Conservation (phyloP, 2,888 invertebrate genomes). For the Drosophila nigricruria region DNA sequence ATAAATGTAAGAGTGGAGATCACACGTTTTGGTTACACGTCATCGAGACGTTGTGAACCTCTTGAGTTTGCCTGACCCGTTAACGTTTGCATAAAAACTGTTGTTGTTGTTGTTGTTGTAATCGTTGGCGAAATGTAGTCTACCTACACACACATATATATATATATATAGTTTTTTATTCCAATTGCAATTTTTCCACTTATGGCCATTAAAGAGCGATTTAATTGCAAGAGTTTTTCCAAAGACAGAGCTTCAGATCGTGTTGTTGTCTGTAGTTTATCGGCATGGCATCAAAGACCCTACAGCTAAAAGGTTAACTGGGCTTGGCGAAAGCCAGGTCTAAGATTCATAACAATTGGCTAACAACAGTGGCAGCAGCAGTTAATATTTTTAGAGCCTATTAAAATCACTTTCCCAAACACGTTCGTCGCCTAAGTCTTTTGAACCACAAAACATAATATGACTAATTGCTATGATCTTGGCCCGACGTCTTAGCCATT, state of each 20-base stretch:
- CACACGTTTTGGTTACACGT: background rate
- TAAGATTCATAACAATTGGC: background rate
- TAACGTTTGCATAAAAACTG: conserved; percentile 31
- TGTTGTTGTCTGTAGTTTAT: background rate
- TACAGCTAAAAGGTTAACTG: conserved; percentile 1
- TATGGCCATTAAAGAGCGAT: conserved; percentile 15
- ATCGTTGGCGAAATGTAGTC: conserved; percentile 12
- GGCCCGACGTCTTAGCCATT: conserved; percentile 49
- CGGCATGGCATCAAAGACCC: conserved; percentile 7
- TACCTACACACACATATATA: conserved; percentile 4
- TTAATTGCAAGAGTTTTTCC: conserved; percentile 21
- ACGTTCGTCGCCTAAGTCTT: conserved; percentile 65
- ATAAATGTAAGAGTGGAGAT: background rate
- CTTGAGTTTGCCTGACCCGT: conserved; percentile 36
- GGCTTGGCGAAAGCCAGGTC: background rate
- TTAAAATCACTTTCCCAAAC: conserved; percentile 41
- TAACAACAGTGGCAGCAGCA: background rate
- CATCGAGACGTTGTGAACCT: conserved; percentile 29
- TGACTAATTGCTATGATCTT: conserved; percentile 59
- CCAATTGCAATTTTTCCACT: conserved; percentile 9
- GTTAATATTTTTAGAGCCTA: background rate
- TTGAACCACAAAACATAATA: conserved; percentile 16
- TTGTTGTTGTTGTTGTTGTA: conserved; percentile 9
- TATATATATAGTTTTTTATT: conserved; percentile 3
- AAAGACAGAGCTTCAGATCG: background rate